Evolutionary conservation across 2,113 vertebrate species (phyloP), one percentile per base, ranked within the genome.

Genomic region (Plestiodon gilberti): DNA sequence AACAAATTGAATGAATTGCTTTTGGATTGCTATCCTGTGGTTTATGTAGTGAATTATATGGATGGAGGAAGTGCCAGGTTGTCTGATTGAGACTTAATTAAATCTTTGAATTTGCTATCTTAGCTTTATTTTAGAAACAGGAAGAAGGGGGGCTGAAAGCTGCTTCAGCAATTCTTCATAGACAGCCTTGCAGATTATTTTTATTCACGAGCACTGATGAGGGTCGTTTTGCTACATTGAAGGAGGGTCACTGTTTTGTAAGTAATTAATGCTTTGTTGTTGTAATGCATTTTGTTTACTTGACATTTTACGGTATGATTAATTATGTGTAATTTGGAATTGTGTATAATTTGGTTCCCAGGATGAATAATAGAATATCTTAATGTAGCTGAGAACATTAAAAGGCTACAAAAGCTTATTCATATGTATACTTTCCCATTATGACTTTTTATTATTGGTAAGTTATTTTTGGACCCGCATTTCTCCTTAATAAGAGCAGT

Each of bases 181-280:
- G n/a, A 79, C 90, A 48, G 83, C 75, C 22, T 23, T 62, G 28
- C 18, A 5, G 48, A 85, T 89, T 81, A 40, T 30, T 2, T 91
- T 82, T 91, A 8, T 88, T 93, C 67, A 70, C 89, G 90, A 93
- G 91, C 88, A 83, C 85, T 2, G 67, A 62, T 91, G 38, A 88
- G 83, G 33, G 81, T 82, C 35, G 81, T 87, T 89, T 95, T 62
- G 18, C 74, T 82, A 69, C 71, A 88, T 89, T 94, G 87, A 92
- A 81, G 82, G 84, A 92, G 77, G 89, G 52, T 74, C 0, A 1
- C 64, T 78, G n/a, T 90, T 91, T 62, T 40, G 59, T 90, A 64
- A 87, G 92, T 93, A 87, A 86, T 35, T 78, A 84, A 84, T 76
- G 67, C 33, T 17, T 92, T 81, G 25, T 40, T 93, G 7, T 85